These are phyloP conservation scores for Neocrepidodera transversa DNA, from an alignment of 2,888 invertebrate species.

Conservation along the genomic window DNA sequence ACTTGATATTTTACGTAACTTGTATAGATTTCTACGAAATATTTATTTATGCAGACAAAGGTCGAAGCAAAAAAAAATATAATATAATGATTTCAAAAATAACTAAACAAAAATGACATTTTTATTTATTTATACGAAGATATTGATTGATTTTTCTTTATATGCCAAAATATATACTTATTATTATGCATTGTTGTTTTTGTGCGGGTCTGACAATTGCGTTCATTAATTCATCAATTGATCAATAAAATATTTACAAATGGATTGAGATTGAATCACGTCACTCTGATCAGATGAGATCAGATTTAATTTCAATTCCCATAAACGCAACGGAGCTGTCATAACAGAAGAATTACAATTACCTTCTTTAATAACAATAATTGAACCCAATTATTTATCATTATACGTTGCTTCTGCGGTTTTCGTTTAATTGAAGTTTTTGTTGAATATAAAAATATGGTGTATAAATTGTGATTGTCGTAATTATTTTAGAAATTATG, in stretches of 20 bases:
- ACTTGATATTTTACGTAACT: conserved; percentile 1
- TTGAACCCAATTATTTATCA: conserved; percentile 14
- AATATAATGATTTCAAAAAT: too few relatives aligned
- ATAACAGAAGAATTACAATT: conserved; percentile 17
- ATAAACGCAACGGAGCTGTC: conserved; percentile 5
- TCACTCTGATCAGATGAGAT: conserved; percentile 17
- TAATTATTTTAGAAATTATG: too few relatives aligned
- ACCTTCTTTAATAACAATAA: conserved; percentile 24
- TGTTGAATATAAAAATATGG: conserved; percentile 11
- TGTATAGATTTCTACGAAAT: background rate
- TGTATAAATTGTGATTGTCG: too few relatives aligned
- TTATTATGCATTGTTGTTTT: too few relatives aligned
- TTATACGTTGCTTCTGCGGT: background rate
- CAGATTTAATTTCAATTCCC: conserved; percentile 20
- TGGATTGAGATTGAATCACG: conserved; percentile 15
- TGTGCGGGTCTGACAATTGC: background rate
- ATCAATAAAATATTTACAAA: conserved; percentile 12
- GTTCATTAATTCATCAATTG: background rate
- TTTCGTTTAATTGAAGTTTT: background rate
- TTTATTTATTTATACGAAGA: too few relatives aligned
- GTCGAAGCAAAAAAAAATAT: too few relatives aligned
- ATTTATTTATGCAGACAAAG: too few relatives aligned
- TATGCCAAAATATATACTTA: too few relatives aligned
- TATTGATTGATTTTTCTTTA: too few relatives aligned
- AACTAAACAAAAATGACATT: too few relatives aligned